Evolutionary conservation across 2,888 invertebrate genomes (phyloP).

Genomic region (Periphyllus acericola): DNA sequence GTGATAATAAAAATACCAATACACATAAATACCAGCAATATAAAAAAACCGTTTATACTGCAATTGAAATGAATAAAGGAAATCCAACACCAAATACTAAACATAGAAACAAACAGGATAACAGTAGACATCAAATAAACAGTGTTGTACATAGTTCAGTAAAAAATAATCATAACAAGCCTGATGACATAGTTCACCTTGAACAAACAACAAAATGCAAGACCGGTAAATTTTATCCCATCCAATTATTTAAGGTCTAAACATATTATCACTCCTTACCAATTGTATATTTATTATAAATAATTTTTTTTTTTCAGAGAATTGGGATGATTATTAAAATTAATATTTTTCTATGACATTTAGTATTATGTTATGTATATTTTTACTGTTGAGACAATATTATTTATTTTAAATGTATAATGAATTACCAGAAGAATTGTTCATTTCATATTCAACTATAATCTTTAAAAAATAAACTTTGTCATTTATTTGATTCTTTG

Average conservation of each 20-base stretch:
- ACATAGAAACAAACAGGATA: neutral
- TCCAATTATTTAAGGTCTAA: neutral
- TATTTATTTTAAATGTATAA: no score
- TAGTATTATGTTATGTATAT: no score
- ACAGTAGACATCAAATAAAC: neutral
- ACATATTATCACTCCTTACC: no score
- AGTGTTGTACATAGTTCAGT: neutral
- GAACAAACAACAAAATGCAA: no score
- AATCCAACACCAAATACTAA: neutral
- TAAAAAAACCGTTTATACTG: neutral
- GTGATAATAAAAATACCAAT: constrained; percentile 1
- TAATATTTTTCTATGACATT: no score
- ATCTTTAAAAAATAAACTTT: no score
- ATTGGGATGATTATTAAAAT: no score
- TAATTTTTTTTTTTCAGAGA: no score
- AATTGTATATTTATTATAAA: neutral
- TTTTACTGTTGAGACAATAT: no score
- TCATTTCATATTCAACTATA: no score
- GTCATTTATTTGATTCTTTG: no score
- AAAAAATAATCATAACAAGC: neutral
- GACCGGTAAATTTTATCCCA: neutral
- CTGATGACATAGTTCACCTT: neutral
- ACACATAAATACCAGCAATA: neutral
- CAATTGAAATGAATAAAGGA: neutral
- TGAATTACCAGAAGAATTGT: no score